Base-by-base conservation (phyloP, 2,797 vertebrate species). In the Rhynchotus rufescens region DNA sequence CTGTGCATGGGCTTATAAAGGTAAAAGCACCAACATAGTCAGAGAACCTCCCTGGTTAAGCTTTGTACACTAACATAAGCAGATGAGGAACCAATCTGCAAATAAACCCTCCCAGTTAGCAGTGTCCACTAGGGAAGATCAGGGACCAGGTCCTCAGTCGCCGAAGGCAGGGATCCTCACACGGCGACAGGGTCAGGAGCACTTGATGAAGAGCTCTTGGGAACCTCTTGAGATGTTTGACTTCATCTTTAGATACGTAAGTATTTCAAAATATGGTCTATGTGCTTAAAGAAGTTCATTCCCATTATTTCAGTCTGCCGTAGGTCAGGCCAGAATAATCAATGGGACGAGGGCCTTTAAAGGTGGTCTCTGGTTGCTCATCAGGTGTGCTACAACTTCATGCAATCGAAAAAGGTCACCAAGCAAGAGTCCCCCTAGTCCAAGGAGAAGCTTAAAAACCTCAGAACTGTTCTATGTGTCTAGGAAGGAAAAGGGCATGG, bases 91-190 rank as follows among this genome's bases (percentile, higher is more conserved):
- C 7, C 15, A 44, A 56, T 52, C 9, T 42, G 16, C 17, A 0
- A 62, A 26, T 4, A 67, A 56, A 77, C 2, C 0, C 1, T 57
- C 22, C 32, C 23, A 1, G 2, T 83, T 73, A 13, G 4, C 44
- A 23, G 6, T 38, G 30, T 7, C 34, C 6, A 3, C 11, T 52
- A 16, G 1, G 5, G 23, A 19, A 57, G 15, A n/a, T 44, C 3
- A 49, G 1, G 2, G 17, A n/a, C 21, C 13, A 6, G 13, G 7
- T 62, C 6, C 34, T 74, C 36, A 26, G 20, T 20, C 13, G n/a
- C 12, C 30, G 21, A 28, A 67, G 9, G 19, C 16, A 64, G 6
- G 28, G 47, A 71, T 4, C 3, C 22, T 80, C 80, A 57, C 67
- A 25, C 1, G 28, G 20, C 8, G 5, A 45, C 34, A 85, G 77